Evolutionary conservation across 2,888 invertebrate species (phyloP), one percentile per base, ranked within the genome.

Genomic region (Marronus borbonicus): DNA sequence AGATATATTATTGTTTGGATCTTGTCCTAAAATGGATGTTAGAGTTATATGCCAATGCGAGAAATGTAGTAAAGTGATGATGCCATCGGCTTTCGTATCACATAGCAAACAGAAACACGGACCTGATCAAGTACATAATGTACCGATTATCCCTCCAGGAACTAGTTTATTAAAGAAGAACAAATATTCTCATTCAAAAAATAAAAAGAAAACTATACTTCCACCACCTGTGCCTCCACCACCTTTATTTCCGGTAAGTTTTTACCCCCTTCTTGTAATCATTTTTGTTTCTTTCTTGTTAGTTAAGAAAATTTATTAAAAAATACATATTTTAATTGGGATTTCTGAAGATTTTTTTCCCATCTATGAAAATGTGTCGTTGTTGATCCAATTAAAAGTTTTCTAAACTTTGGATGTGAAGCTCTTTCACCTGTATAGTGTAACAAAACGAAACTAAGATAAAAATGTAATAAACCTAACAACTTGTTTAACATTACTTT

Each of bases 11-110:
- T 79, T 88, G 50, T 88, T 87, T 82, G 88, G 88, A 36, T 84
- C 82, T 8, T 86, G 85, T 78, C 88, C 88, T 5, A 87, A 87
- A 83, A 84, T 87, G 84, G 88, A 88, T 79, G 84, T 84, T 78
- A 82, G 85, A 70, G 82, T 86, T n/a, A 85, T 86, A 79, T 84
- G 83, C 68, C 85, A 85, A 78, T 88, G 88, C 81, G 86, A 84
- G 76, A 85, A 85, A 74, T 88, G 88, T 80, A 84, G 84, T 69
- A 82, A 80, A 82, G 86, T 87, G 60, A 83, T 86, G 78, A 83
- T 86, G 79, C 87, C 86, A 14, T 49, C 76, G 1, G 76, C 76
- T 7, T 79, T 76, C 20, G 72, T 74, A 3, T 58, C 76, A 50
- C 79, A 79, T 39, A 70, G 36, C 28, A 80, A 74, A 68, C 76